Evolutionary conservation across 2,888 invertebrate genomes (phyloP).

Genomic region (Coecobrya sp.): DNA sequence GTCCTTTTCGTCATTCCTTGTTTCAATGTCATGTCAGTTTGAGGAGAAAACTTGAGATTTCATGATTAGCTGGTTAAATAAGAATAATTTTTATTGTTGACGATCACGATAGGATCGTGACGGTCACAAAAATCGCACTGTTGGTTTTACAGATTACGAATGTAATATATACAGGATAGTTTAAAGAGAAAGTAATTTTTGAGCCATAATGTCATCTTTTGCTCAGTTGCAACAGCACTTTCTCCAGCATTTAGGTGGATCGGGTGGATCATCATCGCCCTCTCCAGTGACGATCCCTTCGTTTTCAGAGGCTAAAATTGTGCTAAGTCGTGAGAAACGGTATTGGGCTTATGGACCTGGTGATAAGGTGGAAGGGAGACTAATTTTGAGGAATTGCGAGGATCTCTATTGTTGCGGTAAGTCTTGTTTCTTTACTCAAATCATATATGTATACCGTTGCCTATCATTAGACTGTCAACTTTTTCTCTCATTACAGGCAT

Average conservation of each 20-base stretch:
- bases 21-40: neutral
- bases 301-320: conserved; percentile 73
- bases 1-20: conserved; percentile 15
- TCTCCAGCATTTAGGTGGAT: conserved; percentile 66
- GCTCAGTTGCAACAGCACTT: conserved; percentile 72
- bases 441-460: too few relatives aligned
- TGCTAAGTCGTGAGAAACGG: conserved; percentile 77
- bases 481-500: conserved; percentile 63
- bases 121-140: too few relatives aligned
- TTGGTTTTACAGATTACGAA: too few relatives aligned
- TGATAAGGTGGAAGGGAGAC: conserved; percentile 76
- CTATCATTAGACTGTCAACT: neutral
- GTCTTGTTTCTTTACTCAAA: too few relatives aligned
- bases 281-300: conserved; percentile 66
- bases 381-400: conserved; percentile 71
- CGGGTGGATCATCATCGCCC: conserved; percentile 61
- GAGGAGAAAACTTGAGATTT: neutral
- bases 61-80: neutral
- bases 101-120: too few relatives aligned
- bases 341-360: conserved; percentile 82
- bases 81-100: neutral
- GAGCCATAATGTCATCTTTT: conserved; percentile 66
- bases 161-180: neutral
- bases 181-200: neutral
- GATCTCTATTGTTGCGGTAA: conserved; percentile 77